Conservation (phyloP, 1,140 invertebrate genomes). For the Oppia nitens region DNA sequence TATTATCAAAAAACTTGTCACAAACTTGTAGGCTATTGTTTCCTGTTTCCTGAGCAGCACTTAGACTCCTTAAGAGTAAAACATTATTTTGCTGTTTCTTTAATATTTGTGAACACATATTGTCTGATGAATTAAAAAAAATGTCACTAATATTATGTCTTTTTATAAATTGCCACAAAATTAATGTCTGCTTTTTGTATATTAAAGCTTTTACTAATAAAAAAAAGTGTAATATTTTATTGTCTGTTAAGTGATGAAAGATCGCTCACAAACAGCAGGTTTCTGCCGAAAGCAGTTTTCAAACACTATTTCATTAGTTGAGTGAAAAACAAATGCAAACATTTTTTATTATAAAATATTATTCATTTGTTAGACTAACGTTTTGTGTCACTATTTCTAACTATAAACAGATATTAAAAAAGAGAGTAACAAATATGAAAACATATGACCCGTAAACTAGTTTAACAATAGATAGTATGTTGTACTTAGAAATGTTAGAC, state of each 20-base stretch:
- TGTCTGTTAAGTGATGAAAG: too few species aligned
- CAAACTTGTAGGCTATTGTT: background rate
- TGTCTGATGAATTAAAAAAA: background rate
- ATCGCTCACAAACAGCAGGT: too few species aligned
- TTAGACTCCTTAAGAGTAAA: background rate
- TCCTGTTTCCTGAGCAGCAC: background rate
- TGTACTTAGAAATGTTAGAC: too few species aligned
- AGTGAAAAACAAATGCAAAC: too few species aligned
- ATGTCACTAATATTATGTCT: background rate
- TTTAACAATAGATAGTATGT: background rate
- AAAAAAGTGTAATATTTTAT: too few species aligned
- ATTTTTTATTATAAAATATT: too few species aligned
- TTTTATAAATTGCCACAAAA: background rate
- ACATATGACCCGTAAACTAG: background rate
- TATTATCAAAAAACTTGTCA: background rate
- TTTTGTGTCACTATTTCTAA: too few species aligned
- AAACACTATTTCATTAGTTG: too few species aligned
- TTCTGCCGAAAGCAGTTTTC: too few species aligned
- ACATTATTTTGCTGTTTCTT: background rate
- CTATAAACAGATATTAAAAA: background rate
- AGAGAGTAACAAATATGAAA: background rate
- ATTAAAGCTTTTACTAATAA: too few species aligned
- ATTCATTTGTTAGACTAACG: too few species aligned
- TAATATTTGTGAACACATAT: background rate
- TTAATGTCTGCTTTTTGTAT: background rate